These are phyloP conservation scores for Picathartes gymnocephalus DNA, from an alignment of 2,113 vertebrate genomes.

Conservation along the genomic window DNA sequence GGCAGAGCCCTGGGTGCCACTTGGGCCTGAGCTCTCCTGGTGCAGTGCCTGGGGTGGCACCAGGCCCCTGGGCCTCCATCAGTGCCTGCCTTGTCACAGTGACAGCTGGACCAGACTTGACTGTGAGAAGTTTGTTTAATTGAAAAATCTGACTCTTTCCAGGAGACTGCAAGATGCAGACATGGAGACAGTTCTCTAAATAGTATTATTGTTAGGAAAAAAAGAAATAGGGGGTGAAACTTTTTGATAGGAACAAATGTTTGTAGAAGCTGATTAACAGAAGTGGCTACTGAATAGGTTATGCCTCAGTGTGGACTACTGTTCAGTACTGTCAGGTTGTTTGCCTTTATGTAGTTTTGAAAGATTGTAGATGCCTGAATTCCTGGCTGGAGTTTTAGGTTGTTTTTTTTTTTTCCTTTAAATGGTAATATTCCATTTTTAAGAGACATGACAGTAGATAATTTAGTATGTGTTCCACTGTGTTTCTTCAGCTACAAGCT, in stretches of 20 bases:
- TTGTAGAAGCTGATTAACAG: not conserved
- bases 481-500: not conserved
- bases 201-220: not conserved
- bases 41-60: too few relatives aligned
- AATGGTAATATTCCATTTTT: not conserved
- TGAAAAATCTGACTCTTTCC: not conserved
- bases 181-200: not conserved
- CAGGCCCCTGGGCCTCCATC: rapidly evolving
- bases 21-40: not conserved
- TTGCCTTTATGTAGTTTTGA: not conserved
- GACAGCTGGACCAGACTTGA: not conserved
- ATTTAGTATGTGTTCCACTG: not conserved
- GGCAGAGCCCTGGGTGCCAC: not conserved
- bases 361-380: not conserved
- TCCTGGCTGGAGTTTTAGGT: not conserved
- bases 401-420: not conserved
- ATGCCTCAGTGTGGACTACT: not conserved
- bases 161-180: not conserved
- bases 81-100: rapidly evolving
- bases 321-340: not conserved
- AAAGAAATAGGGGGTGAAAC: not conserved
- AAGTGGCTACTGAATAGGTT: not conserved
- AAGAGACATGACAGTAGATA: not conserved
- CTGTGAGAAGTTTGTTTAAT: not conserved
- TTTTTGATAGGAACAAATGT: not conserved